Evolutionary conservation across 2,113 vertebrate genomes (phyloP), one percentile per base, ranked within the genome.

Genomic region (Hypocryptadius cinnamomeus): DNA sequence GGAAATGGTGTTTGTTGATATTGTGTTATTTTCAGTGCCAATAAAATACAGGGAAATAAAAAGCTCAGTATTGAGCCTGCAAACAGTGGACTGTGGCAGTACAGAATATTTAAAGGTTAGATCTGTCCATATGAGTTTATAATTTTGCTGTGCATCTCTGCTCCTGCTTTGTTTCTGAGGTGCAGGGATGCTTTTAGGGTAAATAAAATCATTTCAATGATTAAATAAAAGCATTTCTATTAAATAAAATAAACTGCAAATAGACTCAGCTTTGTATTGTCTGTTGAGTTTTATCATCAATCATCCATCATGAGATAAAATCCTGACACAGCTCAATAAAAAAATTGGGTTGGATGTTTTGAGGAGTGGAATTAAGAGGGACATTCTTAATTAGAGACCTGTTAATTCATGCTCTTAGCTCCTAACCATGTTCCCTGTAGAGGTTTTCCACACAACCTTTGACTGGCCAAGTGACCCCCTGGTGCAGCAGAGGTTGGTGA

Each of bases 391-490:
- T 13, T 39, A 15, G 59, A 91, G 45, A 65, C 28, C 15, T 64
- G 3, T 57, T 40, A 56, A 85, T 22, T 76, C n/a, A 8, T 31
- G 9, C 30, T 81, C 35, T 79, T 64, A 24, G 23, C 40, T 74
- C 48, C 65, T 45, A 53, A 51, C 24, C 35, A 7, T 73, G n/a
- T 70, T 11, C 37, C 72, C 21, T 79, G 31, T 25, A 99, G 99
- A 99, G 69, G 96, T 98, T 60, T 99, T 99, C 94, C 99, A 99
- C n/a, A 96, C 97, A 4, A 98, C 98, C 37, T 99, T 98, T 44
- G 77, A 98, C 82, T 98, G 98, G 98, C 98, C 98, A 1, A 68
- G 76, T 0, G 97, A 98, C 15, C 44, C 57, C 2, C 21, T 87
- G 8, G 51, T 98, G 16, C 95, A 97, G 91, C 69, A 85, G 30